Evolutionary conservation across 1,140 invertebrate genomes (phyloP), one percentile per base, ranked within the genome.

Genomic region (Eumaeus atala): DNA sequence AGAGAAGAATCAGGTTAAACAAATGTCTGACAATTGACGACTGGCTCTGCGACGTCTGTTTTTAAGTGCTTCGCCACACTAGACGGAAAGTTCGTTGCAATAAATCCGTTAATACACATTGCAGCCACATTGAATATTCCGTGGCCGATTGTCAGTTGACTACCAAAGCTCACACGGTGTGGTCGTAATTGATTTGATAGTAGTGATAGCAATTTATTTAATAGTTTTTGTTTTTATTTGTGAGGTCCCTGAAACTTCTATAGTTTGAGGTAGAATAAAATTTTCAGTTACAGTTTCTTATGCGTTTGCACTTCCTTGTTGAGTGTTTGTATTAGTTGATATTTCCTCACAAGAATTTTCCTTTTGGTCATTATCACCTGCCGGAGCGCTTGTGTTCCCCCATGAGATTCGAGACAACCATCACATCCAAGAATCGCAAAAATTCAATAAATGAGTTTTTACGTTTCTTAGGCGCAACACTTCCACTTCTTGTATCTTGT

Each of bases 381-480:
- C 42, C 42, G 16, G 42, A 47, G 42, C 42, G 42, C 42, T 47
- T 17, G 17, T 47, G 42, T 47, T 47, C 42, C 14, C 42, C 42
- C 12, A 47, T 47, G 42, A 47, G 42, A 47, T 16, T 16, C 42
- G 42, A 47, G 42, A 17, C 42, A 17, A 17, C 17, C 16, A 47
- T 16, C 42, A 18, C 16, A 17, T 42, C 38, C 47, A 48, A 49
- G 48, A 49, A 49, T 49, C 33, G 21, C 12, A 40, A 40, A 21
- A 53, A 56, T 48, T 48, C 10, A 49, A 49, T 34, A 21, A 35
- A 54, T 28, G 52, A 47, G 33, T 50, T 54, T 54, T 48, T 59
- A 38, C 44, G 44, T 47, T 59, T 59, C 37, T 48, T 49, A 34
- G 56, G 56, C 21, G 56, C 56, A 34, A 50, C 56, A 58, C 51